phyloP scores from a whole-genome alignment of 92 coral and sea anemone genomes.

The Epizoanthus fatuus region DNA sequence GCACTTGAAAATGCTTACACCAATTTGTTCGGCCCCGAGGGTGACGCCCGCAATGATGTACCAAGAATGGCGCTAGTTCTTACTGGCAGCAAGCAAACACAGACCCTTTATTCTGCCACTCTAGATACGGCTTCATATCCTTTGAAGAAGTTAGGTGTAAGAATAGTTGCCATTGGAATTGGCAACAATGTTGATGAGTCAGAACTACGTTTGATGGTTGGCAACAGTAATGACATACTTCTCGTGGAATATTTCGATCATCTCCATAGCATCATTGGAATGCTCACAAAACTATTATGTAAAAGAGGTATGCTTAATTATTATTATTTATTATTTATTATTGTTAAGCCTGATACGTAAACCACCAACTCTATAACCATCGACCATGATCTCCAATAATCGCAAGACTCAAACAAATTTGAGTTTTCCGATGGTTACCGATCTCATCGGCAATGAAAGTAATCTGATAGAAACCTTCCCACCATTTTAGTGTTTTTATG shows the following conservation, averaged over 20 bases:
- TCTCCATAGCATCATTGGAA: background rate
- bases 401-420: too few species aligned
- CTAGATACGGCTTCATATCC: constrained; percentile 34
- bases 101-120: constrained; percentile 27
- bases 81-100: constrained; percentile 14
- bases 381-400: too few species aligned
- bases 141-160: constrained; percentile 16
- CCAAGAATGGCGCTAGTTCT: constrained; percentile 28
- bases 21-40: constrained; percentile 32
- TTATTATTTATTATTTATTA: too few species aligned
- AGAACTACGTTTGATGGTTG: constrained; percentile 18
- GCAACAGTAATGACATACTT: constrained; percentile 8
- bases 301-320: background rate
- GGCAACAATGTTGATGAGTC: constrained; percentile 15
- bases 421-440: too few species aligned
- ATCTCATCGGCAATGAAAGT: too few species aligned
- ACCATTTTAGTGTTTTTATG: too few species aligned
- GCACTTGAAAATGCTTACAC: constrained; percentile 32
- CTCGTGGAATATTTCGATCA: constrained; percentile 11
- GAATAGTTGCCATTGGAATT: constrained; percentile 23
- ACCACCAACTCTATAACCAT: too few species aligned
- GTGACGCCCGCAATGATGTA: background rate
- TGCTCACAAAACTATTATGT: background rate
- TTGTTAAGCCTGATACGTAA: too few species aligned
- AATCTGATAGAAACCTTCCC: too few species aligned